These are phyloP conservation scores for Hybos culiciformis DNA, from an alignment of 2,888 invertebrate species.

Conservation along the genomic window DNA sequence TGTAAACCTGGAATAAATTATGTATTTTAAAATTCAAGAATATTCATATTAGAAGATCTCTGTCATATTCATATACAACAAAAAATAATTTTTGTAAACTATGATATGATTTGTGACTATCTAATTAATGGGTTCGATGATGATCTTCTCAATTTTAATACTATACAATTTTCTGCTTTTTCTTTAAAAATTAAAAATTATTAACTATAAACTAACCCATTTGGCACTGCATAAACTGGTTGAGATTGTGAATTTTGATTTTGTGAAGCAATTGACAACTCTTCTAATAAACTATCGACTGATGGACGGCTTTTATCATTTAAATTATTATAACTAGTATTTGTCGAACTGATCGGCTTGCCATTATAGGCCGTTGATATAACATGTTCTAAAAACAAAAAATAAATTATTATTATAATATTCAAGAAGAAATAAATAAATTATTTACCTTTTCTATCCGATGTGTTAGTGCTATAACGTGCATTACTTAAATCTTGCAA, in stretches of 20 bases:
- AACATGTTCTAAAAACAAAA: slow-evolving; percentile 21
- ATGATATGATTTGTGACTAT: too few relatives aligned
- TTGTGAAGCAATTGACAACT: slow-evolving; percentile 43
- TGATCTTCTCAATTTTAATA: too few relatives aligned
- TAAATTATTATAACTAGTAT: slow-evolving; percentile 30
- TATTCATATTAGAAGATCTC: too few relatives aligned
- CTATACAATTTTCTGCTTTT: too few relatives aligned
- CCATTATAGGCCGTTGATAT: slow-evolving; percentile 25
- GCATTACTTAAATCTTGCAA: slow-evolving; percentile 83
- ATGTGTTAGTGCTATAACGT: slow-evolving; percentile 39
- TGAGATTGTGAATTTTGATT: too few relatives aligned
- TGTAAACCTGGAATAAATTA: too few relatives aligned
- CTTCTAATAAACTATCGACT: slow-evolving; percentile 80
- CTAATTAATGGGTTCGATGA: too few relatives aligned
- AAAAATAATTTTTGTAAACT: too few relatives aligned
- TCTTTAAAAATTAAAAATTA: too few relatives aligned
- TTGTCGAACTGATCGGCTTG: slow-evolving; percentile 27
- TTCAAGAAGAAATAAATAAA: background rate
- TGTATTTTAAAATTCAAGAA: too few relatives aligned
- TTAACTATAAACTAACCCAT: slow-evolving; percentile 56
- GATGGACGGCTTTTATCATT: slow-evolving; percentile 48
- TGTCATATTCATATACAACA: too few relatives aligned
- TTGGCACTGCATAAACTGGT: slow-evolving; percentile 52
- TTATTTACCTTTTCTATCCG: slow-evolving; percentile 36
- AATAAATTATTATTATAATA: slow-evolving; percentile 1